Evolutionary conservation across 2,888 invertebrate genomes (phyloP).

Genomic region (Labia minor): DNA sequence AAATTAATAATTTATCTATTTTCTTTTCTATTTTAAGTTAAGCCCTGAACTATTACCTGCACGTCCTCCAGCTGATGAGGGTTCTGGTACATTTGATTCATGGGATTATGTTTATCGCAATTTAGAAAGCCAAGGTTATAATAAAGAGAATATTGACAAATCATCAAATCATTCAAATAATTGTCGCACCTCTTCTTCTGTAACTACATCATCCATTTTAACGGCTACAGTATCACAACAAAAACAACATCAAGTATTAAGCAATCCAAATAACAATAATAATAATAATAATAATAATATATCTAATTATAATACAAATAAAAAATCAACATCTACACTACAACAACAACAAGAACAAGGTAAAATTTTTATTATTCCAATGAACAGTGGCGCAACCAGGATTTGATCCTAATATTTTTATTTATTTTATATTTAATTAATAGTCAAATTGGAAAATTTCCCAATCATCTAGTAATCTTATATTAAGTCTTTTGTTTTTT

Average conservation of each 20-base stretch:
- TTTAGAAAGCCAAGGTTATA: slow-evolving; percentile 60
- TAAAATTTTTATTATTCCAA: too few relatives aligned
- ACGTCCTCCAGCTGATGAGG: slow-evolving; percentile 46
- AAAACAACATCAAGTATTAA: not conserved
- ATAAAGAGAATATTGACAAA: slow-evolving; percentile 50
- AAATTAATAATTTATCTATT: too few relatives aligned
- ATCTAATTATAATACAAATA: not conserved
- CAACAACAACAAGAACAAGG: too few relatives aligned
- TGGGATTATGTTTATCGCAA: slow-evolving; percentile 75
- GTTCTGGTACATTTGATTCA: slow-evolving; percentile 51
- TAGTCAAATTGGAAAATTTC: too few relatives aligned
- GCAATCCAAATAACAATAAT: too few relatives aligned
- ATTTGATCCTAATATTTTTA: too few relatives aligned
- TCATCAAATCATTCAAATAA: slow-evolving; percentile 44
- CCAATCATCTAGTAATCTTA: too few relatives aligned
- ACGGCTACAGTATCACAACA: not conserved
- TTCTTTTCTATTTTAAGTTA: slow-evolving; percentile 8
- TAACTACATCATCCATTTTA: not conserved
- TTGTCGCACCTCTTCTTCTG: not conserved
- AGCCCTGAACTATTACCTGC: slow-evolving; percentile 30
- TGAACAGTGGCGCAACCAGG: too few relatives aligned
- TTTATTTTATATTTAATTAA: too few relatives aligned
- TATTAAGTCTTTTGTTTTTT: too few relatives aligned
- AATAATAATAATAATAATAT: not conserved
- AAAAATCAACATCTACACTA: not conserved